These are phyloP conservation scores for Paguma larvata DNA, from an alignment of 2,797 vertebrate species.

Conservation along the genomic window DNA sequence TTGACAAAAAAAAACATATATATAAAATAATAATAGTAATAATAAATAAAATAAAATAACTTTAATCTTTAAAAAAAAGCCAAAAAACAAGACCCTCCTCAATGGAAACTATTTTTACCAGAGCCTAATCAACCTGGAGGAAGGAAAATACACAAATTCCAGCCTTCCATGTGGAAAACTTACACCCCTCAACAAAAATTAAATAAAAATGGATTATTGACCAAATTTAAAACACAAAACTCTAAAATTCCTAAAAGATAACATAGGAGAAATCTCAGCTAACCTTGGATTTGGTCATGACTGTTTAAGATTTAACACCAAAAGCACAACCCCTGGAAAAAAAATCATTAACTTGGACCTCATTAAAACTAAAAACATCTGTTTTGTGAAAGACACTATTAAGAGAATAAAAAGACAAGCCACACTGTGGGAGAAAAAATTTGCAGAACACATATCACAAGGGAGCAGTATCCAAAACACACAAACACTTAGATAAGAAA, in stretches of 20 bases:
- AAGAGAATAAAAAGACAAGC: neutral
- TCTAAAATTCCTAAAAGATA: neutral
- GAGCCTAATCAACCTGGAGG: neutral
- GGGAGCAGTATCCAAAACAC: neutral
- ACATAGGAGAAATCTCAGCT: neutral
- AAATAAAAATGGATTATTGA: neutral
- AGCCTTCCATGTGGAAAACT: neutral
- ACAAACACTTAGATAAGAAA: neutral
- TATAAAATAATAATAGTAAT: too few species aligned
- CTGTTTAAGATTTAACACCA: neutral
- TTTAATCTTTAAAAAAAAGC: too few species aligned
- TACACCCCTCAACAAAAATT: neutral
- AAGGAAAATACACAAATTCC: neutral
- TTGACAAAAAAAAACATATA: too few species aligned
- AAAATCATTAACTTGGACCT: neutral
- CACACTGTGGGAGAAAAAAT: neutral
- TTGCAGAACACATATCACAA: neutral
- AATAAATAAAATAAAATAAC: too few species aligned
- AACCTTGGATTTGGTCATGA: neutral
- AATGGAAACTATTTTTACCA: neutral
- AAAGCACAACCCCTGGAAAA: neutral
- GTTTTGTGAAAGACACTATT: neutral
- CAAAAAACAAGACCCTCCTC: neutral
- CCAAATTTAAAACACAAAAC: neutral
- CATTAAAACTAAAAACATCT: neutral